These are phyloP conservation scores for Buphagus erythrorhynchus DNA, from an alignment of 2,797 vertebrate species.

Conservation along the genomic window DNA sequence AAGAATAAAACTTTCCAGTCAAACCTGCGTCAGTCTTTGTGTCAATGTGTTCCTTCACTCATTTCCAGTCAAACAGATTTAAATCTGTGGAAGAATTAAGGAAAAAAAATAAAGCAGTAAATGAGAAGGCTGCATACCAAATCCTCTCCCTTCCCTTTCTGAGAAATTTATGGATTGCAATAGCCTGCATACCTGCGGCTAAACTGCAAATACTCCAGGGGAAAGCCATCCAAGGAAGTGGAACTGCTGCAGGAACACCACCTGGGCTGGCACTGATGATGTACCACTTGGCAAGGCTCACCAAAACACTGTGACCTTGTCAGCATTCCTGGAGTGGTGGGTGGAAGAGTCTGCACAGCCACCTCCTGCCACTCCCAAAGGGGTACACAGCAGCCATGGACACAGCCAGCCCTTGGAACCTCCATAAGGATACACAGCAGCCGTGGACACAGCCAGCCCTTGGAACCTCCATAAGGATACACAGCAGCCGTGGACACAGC, in stretches of 20 bases:
- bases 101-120: not conserved
- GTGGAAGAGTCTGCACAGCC: too few relatives aligned
- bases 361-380: accelerated
- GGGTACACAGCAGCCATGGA: not conserved
- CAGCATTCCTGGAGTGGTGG: accelerated
- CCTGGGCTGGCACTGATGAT: accelerated
- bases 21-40: not conserved
- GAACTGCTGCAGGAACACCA: not conserved
- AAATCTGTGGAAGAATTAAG: not conserved
- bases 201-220: not conserved
- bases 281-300: not conserved
- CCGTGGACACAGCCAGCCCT: too few relatives aligned
- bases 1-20: not conserved
- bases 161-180: not conserved
- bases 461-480: too few relatives aligned
- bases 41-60: not conserved
- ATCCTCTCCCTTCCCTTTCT: not conserved
- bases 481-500: accelerated
- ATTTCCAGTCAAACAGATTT: not conserved
- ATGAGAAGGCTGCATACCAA: not conserved
- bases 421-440: too few relatives aligned
- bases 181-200: not conserved
- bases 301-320: not conserved
- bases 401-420: too few relatives aligned
- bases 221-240: not conserved